Evolutionary conservation across 2,113 vertebrate genomes (phyloP).

Genomic region (Chinchilla lanigera): DNA sequence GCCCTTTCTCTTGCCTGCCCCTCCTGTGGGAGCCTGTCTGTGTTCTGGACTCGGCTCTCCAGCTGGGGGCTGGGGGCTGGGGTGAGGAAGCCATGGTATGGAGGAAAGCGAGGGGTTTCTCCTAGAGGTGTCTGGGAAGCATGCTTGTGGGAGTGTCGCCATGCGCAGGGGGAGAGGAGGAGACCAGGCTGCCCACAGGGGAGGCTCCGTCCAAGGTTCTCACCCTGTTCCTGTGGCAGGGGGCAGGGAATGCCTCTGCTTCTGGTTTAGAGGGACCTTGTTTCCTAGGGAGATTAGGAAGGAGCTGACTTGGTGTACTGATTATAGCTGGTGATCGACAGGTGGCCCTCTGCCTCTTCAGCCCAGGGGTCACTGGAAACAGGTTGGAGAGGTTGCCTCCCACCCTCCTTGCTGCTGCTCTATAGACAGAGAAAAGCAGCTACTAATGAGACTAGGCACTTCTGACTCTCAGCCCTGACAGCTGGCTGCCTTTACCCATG

Average conservation of each 20-base stretch:
- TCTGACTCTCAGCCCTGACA: constrained; percentile 64
- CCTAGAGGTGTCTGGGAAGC: neutral
- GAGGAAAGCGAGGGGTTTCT: neutral
- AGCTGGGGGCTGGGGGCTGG: neutral
- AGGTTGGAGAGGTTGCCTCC: neutral
- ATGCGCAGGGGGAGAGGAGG: neutral
- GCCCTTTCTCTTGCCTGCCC: constrained; percentile 4
- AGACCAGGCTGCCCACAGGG: neutral
- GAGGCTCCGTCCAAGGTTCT: neutral
- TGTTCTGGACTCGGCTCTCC: constrained; percentile 30
- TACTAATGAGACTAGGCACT: constrained; percentile 50
- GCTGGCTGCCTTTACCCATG: constrained; percentile 56
- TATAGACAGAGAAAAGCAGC: constrained; percentile 9
- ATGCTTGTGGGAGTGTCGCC: neutral
- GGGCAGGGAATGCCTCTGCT: neutral
- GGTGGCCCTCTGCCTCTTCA: neutral
- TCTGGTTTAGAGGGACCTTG: neutral
- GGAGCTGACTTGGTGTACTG: neutral
- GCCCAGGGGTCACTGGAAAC: neutral
- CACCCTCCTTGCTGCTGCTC: neutral
- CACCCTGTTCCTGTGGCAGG: neutral
- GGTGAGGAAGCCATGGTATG: neutral
- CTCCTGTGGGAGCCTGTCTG: constrained; percentile 43
- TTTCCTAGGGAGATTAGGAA: neutral
- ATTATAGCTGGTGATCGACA: neutral